A percentile compares a stretch with the other conserved stretches of the same genome.
Evolutionary conservation across 2,888 invertebrate genomes (phyloP).

Genomic region (Panzeria rudis): DNA sequence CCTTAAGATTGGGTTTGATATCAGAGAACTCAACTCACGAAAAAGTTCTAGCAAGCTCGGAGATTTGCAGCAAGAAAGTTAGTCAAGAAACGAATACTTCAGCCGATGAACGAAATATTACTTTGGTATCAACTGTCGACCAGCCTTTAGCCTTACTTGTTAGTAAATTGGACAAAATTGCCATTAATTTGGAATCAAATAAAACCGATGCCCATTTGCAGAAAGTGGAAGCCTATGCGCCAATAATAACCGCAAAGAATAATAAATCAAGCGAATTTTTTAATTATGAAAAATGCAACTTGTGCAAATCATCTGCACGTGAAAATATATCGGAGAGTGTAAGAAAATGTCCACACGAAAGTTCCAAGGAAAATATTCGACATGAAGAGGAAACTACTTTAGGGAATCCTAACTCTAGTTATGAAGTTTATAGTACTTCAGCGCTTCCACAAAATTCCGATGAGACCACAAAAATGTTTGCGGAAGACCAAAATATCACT

Average conservation of each 20-base stretch:
- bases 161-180: background rate
- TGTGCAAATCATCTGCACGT: too few species aligned
- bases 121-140: background rate
- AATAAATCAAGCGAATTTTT: background rate
- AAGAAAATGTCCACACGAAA: background rate
- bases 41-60: too few species aligned
- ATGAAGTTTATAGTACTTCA: background rate
- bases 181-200: background rate
- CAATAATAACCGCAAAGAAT: background rate
- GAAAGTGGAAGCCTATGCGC: background rate
- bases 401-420: background rate
- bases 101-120: background rate
- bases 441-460: background rate
- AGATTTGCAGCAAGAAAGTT: too few species aligned
- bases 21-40: background rate
- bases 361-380: background rate
- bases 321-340: too few species aligned
- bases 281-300: too few species aligned
- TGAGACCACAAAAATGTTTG: background rate
- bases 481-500: background rate
- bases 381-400: background rate
- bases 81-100: background rate
- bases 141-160: background rate
- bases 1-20: too few species aligned
- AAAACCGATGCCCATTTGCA: background rate